Conservation (phyloP, 2,888 invertebrate genomes). For the Leptopilina syphax region DNA sequence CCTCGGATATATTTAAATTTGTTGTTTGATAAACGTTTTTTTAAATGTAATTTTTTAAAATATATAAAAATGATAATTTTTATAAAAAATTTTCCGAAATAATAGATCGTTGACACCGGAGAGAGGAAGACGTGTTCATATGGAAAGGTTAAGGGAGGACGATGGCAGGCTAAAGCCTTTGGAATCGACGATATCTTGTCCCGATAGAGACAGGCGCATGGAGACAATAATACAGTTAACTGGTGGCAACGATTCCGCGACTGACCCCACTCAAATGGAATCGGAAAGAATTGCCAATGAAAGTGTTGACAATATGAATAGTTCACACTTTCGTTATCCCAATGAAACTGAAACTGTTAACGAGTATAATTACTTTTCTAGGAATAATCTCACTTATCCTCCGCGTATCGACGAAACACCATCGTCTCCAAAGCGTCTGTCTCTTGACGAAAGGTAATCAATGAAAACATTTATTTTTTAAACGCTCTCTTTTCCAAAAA, state of each 20-base stretch:
- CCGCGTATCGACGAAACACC: conserved; percentile 70
- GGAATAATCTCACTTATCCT: conserved; percentile 74
- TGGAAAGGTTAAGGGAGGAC: conserved; percentile 57
- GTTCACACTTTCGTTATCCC: conserved; percentile 64
- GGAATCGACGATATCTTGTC: conserved; percentile 44
- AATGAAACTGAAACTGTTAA: conserved; percentile 62
- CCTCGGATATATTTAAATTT: conserved; percentile 42
- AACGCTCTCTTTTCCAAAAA: neutral
- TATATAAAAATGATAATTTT: neutral
- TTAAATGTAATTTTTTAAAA: neutral
- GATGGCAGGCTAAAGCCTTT: conserved; percentile 57
- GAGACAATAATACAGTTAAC: conserved; percentile 73
- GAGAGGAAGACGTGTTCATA: conserved; percentile 56
- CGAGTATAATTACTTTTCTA: conserved; percentile 71
- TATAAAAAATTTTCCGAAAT: conserved; percentile 34
- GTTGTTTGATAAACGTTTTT: neutral
- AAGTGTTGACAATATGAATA: conserved; percentile 52
- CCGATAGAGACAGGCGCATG: conserved; percentile 67
- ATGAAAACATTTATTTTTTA: neutral
- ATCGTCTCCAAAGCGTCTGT: conserved; percentile 79
- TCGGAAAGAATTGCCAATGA: conserved; percentile 58
- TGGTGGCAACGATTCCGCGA: conserved; percentile 51
- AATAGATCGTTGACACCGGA: conserved; percentile 61
- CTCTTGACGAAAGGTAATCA: conserved; percentile 79
- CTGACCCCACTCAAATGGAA: conserved; percentile 55